These are phyloP conservation scores for Habroteleia sp. DNA, from an alignment of 2,888 invertebrate species.

Conservation along the genomic window DNA sequence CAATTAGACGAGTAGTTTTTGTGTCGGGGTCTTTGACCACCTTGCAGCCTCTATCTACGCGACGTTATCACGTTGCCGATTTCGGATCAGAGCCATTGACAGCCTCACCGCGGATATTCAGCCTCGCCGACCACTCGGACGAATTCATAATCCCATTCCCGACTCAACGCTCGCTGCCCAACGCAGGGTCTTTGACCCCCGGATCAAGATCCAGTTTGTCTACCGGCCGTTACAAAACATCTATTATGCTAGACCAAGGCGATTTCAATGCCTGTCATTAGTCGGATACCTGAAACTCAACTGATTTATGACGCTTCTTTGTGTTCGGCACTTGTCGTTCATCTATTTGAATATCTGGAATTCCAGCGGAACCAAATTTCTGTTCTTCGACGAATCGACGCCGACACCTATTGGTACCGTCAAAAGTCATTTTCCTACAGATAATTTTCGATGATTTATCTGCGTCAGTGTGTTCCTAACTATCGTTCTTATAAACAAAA, in stretches of 20 bases:
- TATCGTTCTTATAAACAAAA: constrained; percentile 6
- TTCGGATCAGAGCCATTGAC: no score
- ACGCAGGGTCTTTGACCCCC: constrained; percentile 41
- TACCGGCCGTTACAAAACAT: constrained; percentile 20
- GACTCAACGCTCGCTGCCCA: constrained; percentile 2
- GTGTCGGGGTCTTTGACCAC: constrained; percentile 34
- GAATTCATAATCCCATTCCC: constrained; percentile 13
- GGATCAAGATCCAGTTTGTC: constrained; percentile 50
- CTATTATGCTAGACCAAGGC: constrained; percentile 34
- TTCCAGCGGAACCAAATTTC: background rate
- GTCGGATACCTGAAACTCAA: background rate
- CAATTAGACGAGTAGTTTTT: no score
- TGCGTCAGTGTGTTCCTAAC: background rate
- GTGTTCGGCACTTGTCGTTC: background rate
- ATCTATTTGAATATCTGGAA: constrained; percentile 1
- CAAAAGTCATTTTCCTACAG: background rate
- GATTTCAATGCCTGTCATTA: constrained; percentile 21
- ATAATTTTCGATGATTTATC: constrained; percentile 8
- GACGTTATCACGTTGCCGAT: no score
- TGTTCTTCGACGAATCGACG: background rate
- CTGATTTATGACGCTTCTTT: constrained; percentile 13
- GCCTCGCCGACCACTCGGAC: no score
- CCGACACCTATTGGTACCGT: no score
- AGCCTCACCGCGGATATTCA: no score
- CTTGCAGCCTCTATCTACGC: no score